Base-by-base conservation (phyloP, 2,888 invertebrate genomes). In the Agriotes lineatus region DNA sequence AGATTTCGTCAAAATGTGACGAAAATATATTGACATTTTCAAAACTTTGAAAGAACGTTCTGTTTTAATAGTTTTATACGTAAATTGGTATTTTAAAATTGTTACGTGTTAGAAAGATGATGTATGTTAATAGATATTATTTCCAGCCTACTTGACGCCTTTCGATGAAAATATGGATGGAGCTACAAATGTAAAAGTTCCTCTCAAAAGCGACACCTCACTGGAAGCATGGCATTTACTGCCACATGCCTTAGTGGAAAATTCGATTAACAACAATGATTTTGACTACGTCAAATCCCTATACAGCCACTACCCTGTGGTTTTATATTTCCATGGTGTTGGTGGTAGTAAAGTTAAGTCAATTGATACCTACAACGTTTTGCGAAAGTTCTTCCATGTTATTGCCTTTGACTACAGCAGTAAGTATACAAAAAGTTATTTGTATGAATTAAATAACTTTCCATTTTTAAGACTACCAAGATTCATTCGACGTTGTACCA, bases 221-320 rank as follows among this genome's bases (percentile, higher is more conserved):
- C 85, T 14, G 79, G 81, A 0, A 73, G 72, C 19, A 76, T 91
- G 91, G 95, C 96, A 96, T 80, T 88, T 95, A n/a, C 83, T 95
- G 72, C 95, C 96, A 0, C 86, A 86, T 75, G 89, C 89, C 63
- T 82, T 89, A 65, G 81, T 89, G 58, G 89, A 87, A 74, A 83
- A 85, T 2, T 86, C 83, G 50, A 75, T 80, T 52, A 82, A 84
- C 60, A 80, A 84, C 62, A 78, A 84, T 48, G 80, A 85, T 39
- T 86, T 85, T 71, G 85, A 84, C 76, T 90, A 85, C 78, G 88
- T 89, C 74, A 80, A 84, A 30, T 83, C 87, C 54, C 80, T 92
- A 68, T 84, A 81, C 59, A 85, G 87, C 45, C 76, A 77, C 37
- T 77, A 76, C 42, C 79, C 77, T 62, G 79, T 83, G 25, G 66